Evolutionary conservation across 2,113 vertebrate genomes (phyloP).

Genomic region (Amphilophus citrinellus): DNA sequence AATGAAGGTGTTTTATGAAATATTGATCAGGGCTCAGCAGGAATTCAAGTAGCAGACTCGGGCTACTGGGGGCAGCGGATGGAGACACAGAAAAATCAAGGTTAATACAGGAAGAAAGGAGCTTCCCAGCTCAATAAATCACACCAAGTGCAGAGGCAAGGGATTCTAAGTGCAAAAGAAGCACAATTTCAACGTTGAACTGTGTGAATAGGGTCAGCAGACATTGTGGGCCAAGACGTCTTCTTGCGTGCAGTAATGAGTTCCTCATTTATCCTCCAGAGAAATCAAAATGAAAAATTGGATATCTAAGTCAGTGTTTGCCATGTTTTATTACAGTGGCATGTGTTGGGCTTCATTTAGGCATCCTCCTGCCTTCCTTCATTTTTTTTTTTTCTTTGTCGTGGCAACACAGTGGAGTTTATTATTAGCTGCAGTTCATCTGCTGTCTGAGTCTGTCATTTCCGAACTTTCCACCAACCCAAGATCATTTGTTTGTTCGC

Average conservation of each 20-base stretch:
- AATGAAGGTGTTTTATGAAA: constrained; percentile 81
- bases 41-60: constrained; percentile 52
- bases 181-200: constrained; percentile 63
- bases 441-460: constrained; percentile 56
- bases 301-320: constrained; percentile 71
- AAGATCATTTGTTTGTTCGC: constrained; percentile 61
- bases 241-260: constrained; percentile 59
- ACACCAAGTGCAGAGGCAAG: constrained; percentile 61
- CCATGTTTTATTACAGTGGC: constrained; percentile 72
- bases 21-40: constrained; percentile 77
- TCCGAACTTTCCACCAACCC: constrained; percentile 51
- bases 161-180: constrained; percentile 77
- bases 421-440: constrained; percentile 65
- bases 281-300: constrained; percentile 74
- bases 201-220: constrained; percentile 57
- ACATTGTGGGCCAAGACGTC: constrained; percentile 39
- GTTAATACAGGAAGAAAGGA: constrained; percentile 67
- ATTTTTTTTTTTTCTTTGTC: constrained; percentile 39
- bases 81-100: constrained; percentile 57
- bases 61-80: constrained; percentile 27
- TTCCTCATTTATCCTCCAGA: constrained; percentile 69
- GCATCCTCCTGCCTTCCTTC: constrained; percentile 25
- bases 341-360: constrained; percentile 51
- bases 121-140: constrained; percentile 74
- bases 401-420: constrained; percentile 44